Base-by-base conservation (phyloP, 2,888 invertebrate genomes). In the Cerastis rubricosa region DNA sequence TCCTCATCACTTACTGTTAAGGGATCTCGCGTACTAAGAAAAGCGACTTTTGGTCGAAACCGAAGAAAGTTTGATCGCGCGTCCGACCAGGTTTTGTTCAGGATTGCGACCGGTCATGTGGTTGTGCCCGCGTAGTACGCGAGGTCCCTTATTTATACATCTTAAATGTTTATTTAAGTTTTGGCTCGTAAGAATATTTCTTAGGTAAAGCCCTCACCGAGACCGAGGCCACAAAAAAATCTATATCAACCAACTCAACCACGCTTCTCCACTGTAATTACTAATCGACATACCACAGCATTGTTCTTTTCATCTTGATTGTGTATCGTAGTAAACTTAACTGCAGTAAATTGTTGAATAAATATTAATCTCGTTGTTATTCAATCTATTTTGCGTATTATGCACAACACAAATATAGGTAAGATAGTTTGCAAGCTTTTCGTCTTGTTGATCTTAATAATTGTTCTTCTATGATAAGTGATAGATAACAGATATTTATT, bases 301-400 rank as follows among this genome's bases (percentile, higher is more conserved):
- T 76, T 83, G 83, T 79, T 79, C n/a, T 66, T 51, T 69, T 64
- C 54, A 67, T 40, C 73, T 69, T 66, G 63, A 76, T 83, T 78
- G 49, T 70, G 14, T 68, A 54, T 71, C 76, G 45, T 71, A n/a
- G 22, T 64, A 71, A 80, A 57, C 61, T 61, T 76, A 76, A 35
- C 45, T 73, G 57, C 57, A 12, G 12, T 71, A 76, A 84, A 77
- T 69, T 71, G n/a, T 71, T 71, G 40, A 76, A 83, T 73, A 74
- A 78, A 73, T 74, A 69, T 69, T n/a, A 74, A 76, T 81, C 61
- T 54, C 54, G 64, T 79, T 79, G 76, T 84, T 78, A 68, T 73
- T 75, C 47, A 76, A 77, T 66, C 59, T 71, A 72, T 70, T 74
- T 79, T 66, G 59, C 70, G 12, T 67, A n/a, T 74, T 81, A 45